Base-by-base conservation (phyloP, 2,797 vertebrate species). In the Columba guinea region DNA sequence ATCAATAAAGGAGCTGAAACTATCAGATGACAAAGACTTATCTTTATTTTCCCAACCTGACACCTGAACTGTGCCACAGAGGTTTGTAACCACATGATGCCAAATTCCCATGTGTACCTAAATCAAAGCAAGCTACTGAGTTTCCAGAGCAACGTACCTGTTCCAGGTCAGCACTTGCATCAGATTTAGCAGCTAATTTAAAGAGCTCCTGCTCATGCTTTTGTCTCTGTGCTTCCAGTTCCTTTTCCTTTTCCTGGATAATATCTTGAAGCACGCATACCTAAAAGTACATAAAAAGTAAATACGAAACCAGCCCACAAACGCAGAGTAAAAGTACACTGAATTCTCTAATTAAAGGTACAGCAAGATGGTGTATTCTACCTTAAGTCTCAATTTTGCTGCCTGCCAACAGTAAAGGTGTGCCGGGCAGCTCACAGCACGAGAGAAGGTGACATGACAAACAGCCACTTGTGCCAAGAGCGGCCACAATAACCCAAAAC, bases 141-240 rank as follows among this genome's bases (percentile, higher is more conserved):
- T 89, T 87, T 80, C 84, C 89, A 93, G 62, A 94, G 85, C 82
- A 93, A 92, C 86, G 2, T 96, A 99, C 99, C 98, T 99, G 99
- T 87, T 99, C 98, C 30, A 99, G 95, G 93, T 99, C 99, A 56
- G 99, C 98, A 55, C 98, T 99, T 56, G 99, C 99, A 60, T 99
- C 99, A 51, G 98, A 99, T 94, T 99, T 99, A 17, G 99, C 98
- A 18, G 98, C 98, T 14, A 99, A 94, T 93, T 97, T 99, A 95
- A 99, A 99, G 53, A 99, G 98, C 87, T 99, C 99, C 95, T 99
- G 98, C 53, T 99, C 99, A 3, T 99, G 99, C 82, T 97, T 98
- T 96, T 99, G 98, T 74, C 97, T 98, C 44, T 98, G 84, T 91
- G 98, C 97, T 58, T 80, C 93, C 91, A 99, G 94, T 70, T 98